Conservation (phyloP, 2,113 vertebrate genomes). For the Phalacrocorax aristotelis region DNA sequence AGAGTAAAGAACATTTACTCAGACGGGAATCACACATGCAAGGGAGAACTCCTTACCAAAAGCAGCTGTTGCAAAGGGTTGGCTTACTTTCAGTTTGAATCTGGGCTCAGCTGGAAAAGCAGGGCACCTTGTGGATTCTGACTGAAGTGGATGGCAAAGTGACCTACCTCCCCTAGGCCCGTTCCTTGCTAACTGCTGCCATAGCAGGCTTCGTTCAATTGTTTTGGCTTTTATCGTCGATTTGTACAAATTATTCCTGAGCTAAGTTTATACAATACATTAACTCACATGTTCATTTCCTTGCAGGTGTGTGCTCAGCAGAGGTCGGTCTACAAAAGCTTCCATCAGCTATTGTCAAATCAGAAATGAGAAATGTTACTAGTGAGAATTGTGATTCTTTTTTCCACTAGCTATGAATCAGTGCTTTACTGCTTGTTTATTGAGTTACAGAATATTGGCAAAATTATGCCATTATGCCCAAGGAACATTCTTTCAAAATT, state of each 20-base stretch:
- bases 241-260: slow-evolving; percentile 3
- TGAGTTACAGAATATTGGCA: slow-evolving; percentile 13
- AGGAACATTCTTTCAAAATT: not conserved
- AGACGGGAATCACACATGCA: not conserved
- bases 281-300: slow-evolving; percentile 6
- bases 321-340: not conserved
- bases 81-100: not conserved
- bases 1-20: not conserved
- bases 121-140: not conserved
- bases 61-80: not conserved
- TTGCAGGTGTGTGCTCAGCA: slow-evolving; percentile 1
- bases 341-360: slow-evolving; percentile 18
- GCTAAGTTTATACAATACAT: not conserved
- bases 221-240: not conserved
- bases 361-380: slow-evolving; percentile 22
- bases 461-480: not conserved
- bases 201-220: not conserved
- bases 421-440: not conserved
- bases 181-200: not conserved
- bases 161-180: not conserved
- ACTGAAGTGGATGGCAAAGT: not conserved
- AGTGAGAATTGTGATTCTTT: not conserved
- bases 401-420: not conserved
- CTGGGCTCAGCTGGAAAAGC: not conserved
- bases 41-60: not conserved